Evolutionary conservation across 2,113 vertebrate genomes (phyloP).

Genomic region (Rhea pennata): DNA sequence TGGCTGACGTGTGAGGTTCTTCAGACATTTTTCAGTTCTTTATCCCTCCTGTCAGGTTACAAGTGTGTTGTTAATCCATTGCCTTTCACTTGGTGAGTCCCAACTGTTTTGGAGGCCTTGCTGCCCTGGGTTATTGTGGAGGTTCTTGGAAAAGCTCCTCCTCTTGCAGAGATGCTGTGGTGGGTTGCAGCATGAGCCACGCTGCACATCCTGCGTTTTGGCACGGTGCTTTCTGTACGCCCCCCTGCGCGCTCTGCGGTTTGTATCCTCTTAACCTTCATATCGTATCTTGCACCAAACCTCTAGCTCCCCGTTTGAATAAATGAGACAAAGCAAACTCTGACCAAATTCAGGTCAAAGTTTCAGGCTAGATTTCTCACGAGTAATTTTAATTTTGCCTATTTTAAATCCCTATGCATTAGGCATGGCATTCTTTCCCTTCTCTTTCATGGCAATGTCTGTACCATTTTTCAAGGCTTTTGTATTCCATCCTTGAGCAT

Average conservation of each 20-base stretch:
- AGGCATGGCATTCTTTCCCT: neutral
- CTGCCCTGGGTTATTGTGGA: neutral
- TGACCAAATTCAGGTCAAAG: constrained; percentile 26
- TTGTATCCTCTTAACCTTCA: neutral
- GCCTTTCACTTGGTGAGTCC: neutral
- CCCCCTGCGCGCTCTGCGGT: neutral
- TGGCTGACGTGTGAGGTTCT: neutral
- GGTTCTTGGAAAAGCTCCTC: neutral
- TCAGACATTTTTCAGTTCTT: neutral
- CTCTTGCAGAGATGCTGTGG: neutral
- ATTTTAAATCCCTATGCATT: neutral
- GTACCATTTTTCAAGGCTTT: neutral
- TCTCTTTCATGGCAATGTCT: neutral
- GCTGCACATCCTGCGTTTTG: neutral
- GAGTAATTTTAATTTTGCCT: constrained; percentile 37
- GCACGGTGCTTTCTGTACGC: neutral
- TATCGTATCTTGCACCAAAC: neutral
- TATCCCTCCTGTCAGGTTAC: neutral
- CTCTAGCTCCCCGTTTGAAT: neutral
- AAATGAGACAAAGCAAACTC: constrained; percentile 23
- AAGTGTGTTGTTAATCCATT: neutral
- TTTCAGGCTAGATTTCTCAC: constrained; percentile 26
- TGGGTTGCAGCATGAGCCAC: neutral
- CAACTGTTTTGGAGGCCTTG: neutral
- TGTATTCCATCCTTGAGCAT: accelerated